Percentiles rank a stretch among this genome's conserved stretches.
These are phyloP conservation scores for Mustela nigripes DNA, from an alignment of 2,113 vertebrate genomes.

Conservation along the genomic window DNA sequence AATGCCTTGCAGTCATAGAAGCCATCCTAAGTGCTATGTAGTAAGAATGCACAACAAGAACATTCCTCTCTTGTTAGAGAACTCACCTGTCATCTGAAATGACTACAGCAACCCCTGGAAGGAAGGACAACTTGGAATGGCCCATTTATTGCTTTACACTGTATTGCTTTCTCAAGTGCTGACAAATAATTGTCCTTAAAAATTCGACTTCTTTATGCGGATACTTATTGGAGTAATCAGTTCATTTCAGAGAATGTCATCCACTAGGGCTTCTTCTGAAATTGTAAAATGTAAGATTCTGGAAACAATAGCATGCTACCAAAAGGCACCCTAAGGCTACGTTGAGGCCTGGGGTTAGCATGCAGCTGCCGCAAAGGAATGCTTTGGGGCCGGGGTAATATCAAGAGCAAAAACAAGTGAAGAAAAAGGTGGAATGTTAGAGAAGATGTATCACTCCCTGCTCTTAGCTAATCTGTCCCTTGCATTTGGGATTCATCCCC, in stretches of 20 bases:
- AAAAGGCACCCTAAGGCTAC: not conserved
- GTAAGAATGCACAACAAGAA: not conserved
- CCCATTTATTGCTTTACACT: not conserved
- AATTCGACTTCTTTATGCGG: not conserved
- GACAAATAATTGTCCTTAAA: not conserved
- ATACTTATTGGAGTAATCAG: not conserved
- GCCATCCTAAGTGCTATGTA: not conserved
- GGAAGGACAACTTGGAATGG: not conserved
- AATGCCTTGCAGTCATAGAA: not conserved
- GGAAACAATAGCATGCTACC: conserved; percentile 5
- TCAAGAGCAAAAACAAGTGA: not conserved
- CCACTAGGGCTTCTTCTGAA: not conserved
- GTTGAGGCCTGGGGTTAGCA: not conserved
- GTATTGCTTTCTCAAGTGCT: conserved; percentile 27
- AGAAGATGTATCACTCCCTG: not conserved
- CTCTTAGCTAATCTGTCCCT: not conserved
- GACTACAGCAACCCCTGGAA: not conserved
- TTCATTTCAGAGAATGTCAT: not conserved
- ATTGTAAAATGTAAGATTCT: not conserved
- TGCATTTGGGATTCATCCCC: not conserved
- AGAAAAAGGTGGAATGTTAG: not conserved
- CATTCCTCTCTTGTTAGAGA: not conserved
- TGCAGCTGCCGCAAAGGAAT: not conserved
- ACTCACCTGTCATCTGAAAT: not conserved
- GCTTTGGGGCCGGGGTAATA: not conserved